These are phyloP conservation scores for Monopis laevigella DNA, from an alignment of 2,888 invertebrate species.

Conservation along the genomic window DNA sequence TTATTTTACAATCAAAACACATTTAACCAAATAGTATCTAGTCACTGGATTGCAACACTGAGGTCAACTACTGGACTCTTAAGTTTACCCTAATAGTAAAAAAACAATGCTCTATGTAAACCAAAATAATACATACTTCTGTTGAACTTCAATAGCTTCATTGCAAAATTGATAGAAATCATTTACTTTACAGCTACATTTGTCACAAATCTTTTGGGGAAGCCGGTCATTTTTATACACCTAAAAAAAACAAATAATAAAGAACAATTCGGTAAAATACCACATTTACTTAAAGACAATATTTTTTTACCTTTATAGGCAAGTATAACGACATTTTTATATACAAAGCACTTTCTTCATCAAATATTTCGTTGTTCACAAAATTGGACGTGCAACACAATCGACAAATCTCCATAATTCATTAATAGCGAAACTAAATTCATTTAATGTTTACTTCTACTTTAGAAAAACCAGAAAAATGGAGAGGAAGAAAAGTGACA, in stretches of 20 bases:
- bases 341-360: conserved; percentile 73
- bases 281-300: conserved; percentile 13
- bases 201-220: conserved; percentile 77
- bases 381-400: conserved; percentile 56
- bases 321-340: conserved; percentile 77
- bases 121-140: conserved; percentile 49
- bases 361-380: conserved; percentile 75
- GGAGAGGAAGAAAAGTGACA: conserved; percentile 22
- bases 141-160: conserved; percentile 72
- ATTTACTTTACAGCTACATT: conserved; percentile 76
- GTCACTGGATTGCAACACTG: too few species aligned
- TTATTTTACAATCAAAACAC: too few species aligned
- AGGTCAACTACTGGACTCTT: too few species aligned
- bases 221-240: conserved; percentile 72
- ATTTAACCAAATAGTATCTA: too few species aligned
- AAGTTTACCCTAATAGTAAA: too few species aligned
- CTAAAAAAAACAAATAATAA: conserved; percentile 41
- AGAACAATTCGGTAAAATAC: conserved; percentile 10
- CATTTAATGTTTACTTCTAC: conserved; percentile 33
- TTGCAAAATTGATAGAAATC: conserved; percentile 78
- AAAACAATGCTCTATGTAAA: too few species aligned
- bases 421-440: conserved; percentile 5
- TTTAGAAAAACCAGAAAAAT: too few species aligned
- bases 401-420: conserved; percentile 54
- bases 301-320: conserved; percentile 76